A percentile compares a stretch with the other conserved stretches of the same genome.
Evolutionary conservation across 1,140 invertebrate genomes (phyloP).

Genomic region (Mercenaria mercenaria): DNA sequence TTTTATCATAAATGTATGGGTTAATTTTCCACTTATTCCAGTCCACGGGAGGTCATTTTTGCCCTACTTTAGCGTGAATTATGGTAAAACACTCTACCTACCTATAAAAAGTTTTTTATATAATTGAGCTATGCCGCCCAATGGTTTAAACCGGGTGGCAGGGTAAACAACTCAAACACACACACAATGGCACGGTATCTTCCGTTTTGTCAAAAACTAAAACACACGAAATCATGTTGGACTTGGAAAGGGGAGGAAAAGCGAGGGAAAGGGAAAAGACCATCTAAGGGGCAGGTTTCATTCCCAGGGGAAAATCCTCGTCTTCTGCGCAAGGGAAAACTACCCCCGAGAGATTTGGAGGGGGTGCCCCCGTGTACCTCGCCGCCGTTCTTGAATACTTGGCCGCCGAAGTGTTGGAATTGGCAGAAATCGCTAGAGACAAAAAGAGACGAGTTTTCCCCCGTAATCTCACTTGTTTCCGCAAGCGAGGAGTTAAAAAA

Average conservation of each 20-base stretch:
- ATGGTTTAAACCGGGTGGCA: too few relatives aligned
- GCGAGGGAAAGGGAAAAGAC: conserved; percentile 86
- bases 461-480: conserved; percentile 80
- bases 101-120: too few relatives aligned
- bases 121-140: too few relatives aligned
- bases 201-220: too few relatives aligned
- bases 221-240: conserved; percentile 75
- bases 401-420: conserved; percentile 86
- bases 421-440: conserved; percentile 90
- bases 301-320: conserved; percentile 82
- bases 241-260: conserved; percentile 86
- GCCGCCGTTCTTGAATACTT: conserved; percentile 85
- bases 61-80: too few relatives aligned
- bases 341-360: conserved; percentile 78
- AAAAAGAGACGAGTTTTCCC: conserved; percentile 86
- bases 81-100: too few relatives aligned
- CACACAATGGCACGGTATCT: too few relatives aligned
- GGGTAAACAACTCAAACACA: too few relatives aligned
- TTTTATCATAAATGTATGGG: too few relatives aligned
- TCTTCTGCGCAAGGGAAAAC: conserved; percentile 79
- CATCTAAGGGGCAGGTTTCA: conserved; percentile 82
- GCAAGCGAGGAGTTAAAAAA: conserved; percentile 84
- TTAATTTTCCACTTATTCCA: too few relatives aligned
- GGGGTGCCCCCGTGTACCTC: conserved; percentile 80
- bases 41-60: too few relatives aligned